Percentiles rank a stretch among this genome's conserved stretches.
phyloP scores from a whole-genome alignment of 2,113 vertebrate species.

The Austrofundulus limnaeus region DNA sequence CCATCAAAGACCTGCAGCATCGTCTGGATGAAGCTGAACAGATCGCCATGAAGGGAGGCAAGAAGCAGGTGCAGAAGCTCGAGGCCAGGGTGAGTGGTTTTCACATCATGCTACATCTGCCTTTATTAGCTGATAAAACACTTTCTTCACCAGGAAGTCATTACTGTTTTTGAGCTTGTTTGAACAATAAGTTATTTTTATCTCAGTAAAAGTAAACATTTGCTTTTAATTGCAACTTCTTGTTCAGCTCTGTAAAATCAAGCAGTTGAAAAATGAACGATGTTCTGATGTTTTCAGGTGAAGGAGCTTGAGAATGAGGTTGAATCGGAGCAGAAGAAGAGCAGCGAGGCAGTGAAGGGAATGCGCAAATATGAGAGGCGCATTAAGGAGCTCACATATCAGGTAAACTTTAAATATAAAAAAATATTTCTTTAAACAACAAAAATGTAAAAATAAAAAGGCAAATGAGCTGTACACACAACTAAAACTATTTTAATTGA shows the following conservation, averaged over 20 bases:
- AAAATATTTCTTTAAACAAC: too few relatives aligned
- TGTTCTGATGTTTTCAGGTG: conserved; percentile 68
- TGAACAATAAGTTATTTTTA: too few relatives aligned
- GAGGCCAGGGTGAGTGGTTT: conserved; percentile 74
- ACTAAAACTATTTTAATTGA: neutral
- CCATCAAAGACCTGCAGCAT: conserved; percentile 81
- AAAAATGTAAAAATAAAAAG: too few relatives aligned
- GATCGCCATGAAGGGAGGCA: conserved; percentile 85
- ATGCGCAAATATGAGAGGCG: conserved; percentile 90
- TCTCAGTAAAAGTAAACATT: neutral
- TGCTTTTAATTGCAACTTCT: neutral
- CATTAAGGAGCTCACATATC: conserved; percentile 90
- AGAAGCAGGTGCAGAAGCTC: conserved; percentile 81
- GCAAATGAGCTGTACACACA: neutral
- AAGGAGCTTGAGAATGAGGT: conserved; percentile 89
- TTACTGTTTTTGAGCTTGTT: too few relatives aligned
- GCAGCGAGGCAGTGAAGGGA: conserved; percentile 85
- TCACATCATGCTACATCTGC: too few relatives aligned
- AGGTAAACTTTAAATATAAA: conserved; percentile 65
- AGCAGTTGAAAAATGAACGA: neutral
- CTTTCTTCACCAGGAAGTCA: too few relatives aligned
- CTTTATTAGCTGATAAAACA: too few relatives aligned
- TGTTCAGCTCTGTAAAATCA: neutral
- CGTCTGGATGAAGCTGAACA: conserved; percentile 86
- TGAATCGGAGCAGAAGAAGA: conserved; percentile 75